Evolutionary conservation across 2,888 invertebrate genomes (phyloP).

Genomic region (Melanostoma mellinum): DNA sequence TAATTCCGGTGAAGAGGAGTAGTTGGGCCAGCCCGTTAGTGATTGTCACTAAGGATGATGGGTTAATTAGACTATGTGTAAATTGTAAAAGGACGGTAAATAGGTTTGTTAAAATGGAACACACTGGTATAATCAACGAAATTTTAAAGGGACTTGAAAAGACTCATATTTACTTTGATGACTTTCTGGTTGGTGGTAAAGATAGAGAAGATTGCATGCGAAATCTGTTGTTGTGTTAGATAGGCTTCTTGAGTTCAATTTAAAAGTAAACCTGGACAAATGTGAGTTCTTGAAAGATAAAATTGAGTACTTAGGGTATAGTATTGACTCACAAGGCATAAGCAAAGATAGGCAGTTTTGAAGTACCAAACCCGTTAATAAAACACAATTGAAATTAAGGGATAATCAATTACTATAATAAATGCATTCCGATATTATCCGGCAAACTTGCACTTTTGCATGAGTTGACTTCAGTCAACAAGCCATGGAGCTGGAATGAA

Average conservation of each 20-base stretch:
- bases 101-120: slow-evolving; percentile 67
- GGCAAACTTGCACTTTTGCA: slow-evolving; percentile 35
- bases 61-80: slow-evolving; percentile 74
- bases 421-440: slow-evolving; percentile 64
- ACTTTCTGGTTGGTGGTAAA: neutral
- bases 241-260: slow-evolving; percentile 61
- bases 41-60: slow-evolving; percentile 54
- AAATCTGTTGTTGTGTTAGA: slow-evolving; percentile 37
- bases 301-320: slow-evolving; percentile 55
- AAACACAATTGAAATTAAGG: slow-evolving; percentile 59
- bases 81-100: slow-evolving; percentile 76
- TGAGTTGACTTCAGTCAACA: slow-evolving; percentile 41
- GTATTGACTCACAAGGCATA: slow-evolving; percentile 37
- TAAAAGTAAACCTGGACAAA: slow-evolving; percentile 61
- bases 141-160: neutral
- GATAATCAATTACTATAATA: slow-evolving; percentile 61
- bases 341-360: slow-evolving; percentile 40
- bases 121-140: slow-evolving; percentile 62
- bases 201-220: neutral
- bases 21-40: slow-evolving; percentile 74
- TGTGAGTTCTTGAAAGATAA: slow-evolving; percentile 60
- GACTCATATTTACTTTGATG: slow-evolving; percentile 15
- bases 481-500: slow-evolving; percentile 41
- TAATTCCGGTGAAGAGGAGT: slow-evolving; percentile 66
- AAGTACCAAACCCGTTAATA: slow-evolving; percentile 23